These are phyloP conservation scores for Pelobates fuscus DNA, from an alignment of 2,113 vertebrate species.

Conservation along the genomic window DNA sequence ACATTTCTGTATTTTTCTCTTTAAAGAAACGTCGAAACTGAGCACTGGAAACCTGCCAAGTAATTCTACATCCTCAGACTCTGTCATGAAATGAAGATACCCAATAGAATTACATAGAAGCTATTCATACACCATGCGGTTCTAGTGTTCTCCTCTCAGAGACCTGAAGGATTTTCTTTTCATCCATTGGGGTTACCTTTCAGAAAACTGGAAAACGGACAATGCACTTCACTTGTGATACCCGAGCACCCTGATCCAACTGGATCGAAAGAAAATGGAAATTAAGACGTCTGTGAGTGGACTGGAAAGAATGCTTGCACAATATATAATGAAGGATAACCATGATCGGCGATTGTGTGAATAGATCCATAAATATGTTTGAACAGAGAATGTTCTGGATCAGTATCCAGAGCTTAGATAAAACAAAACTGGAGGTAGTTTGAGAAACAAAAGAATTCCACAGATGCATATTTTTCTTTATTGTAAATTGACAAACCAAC, in stretches of 20 bases:
- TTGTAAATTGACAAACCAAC: slow-evolving; percentile 5
- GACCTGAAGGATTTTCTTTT: neutral
- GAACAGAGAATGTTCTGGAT: neutral
- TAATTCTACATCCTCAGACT: slow-evolving; percentile 59
- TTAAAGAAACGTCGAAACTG: slow-evolving; percentile 68
- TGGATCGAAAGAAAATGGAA: neutral
- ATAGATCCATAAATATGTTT: neutral
- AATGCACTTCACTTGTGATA: neutral
- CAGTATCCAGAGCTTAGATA: neutral
- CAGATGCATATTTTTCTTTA: neutral
- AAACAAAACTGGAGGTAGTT: neutral
- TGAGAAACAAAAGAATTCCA: neutral
- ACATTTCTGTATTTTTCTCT: neutral
- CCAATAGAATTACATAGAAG: too few species aligned
- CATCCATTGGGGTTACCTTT: neutral
- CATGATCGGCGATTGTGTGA: neutral
- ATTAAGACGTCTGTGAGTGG: neutral
- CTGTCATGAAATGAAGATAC: slow-evolving; percentile 70
- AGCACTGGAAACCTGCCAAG: slow-evolving; percentile 59
- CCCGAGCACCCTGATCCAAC: neutral
- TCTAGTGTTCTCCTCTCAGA: slow-evolving; percentile 10
- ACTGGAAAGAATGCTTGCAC: neutral
- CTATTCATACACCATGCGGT: too few species aligned
- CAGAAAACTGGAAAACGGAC: slow-evolving; percentile 13
- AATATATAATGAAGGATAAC: neutral